Evolutionary conservation across 2,888 invertebrate genomes (phyloP).

Genomic region (Leptura quadrifasciata): DNA sequence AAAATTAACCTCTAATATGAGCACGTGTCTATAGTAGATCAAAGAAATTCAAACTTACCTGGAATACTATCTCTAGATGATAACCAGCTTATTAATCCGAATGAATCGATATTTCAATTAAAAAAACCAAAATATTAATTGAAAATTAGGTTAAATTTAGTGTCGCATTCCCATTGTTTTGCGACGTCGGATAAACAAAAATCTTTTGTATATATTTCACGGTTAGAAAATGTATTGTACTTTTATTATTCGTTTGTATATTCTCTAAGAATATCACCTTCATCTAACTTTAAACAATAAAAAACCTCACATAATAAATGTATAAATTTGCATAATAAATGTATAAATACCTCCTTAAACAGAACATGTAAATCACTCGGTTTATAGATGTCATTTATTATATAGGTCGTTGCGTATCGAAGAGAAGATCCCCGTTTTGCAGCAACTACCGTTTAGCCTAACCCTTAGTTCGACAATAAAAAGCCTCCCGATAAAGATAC

Average conservation of each 20-base stretch:
- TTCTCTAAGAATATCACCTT: not conserved
- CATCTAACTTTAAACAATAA: not conserved
- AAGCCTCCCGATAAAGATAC: slow-evolving; percentile 44
- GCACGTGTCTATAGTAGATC: too few relatives aligned
- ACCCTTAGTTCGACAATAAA: slow-evolving; percentile 41
- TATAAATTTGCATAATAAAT: slow-evolving; percentile 26
- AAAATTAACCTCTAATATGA: too few relatives aligned
- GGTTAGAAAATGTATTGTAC: not conserved
- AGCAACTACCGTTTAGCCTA: slow-evolving; percentile 42
- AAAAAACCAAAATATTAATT: too few relatives aligned
- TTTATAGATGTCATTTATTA: slow-evolving; percentile 37
- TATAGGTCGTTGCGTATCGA: slow-evolving; percentile 42
- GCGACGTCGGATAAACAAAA: not conserved
- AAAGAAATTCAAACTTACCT: too few relatives aligned
- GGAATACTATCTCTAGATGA: too few relatives aligned
- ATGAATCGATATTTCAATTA: too few relatives aligned
- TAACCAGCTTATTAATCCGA: too few relatives aligned
- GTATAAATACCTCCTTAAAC: slow-evolving; percentile 18
- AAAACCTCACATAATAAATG: not conserved
- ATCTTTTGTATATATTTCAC: not conserved
- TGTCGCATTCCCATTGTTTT: slow-evolving; percentile 6
- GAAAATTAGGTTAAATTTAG: too few relatives aligned
- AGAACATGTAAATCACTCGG: slow-evolving; percentile 34
- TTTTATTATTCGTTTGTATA: not conserved
- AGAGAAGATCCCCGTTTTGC: slow-evolving; percentile 32